These are phyloP conservation scores for Actinopyga echinites DNA, from an alignment of 53 echinoderm and acorn worm species.

Conservation along the genomic window DNA sequence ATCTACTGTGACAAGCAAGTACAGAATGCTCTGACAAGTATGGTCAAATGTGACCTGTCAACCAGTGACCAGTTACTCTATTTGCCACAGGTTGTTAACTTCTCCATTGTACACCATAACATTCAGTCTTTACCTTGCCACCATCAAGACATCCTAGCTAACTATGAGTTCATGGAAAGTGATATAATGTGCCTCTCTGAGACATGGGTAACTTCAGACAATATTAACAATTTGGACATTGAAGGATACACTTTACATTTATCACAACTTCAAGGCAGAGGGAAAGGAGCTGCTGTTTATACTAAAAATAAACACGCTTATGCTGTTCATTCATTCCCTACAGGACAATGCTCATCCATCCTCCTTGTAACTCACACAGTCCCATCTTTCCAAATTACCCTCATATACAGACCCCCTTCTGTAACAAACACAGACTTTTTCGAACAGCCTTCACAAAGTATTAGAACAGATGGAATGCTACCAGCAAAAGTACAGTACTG, in stretches of 20 bases:
- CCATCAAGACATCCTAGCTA: background rate
- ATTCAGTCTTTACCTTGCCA: conserved; percentile 9
- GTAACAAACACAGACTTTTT: too few species aligned
- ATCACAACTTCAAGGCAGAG: background rate
- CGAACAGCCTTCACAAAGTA: too few species aligned
- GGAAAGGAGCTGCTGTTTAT: conserved; percentile 9
- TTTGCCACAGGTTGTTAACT: too few species aligned
- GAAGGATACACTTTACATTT: conserved; percentile 16
- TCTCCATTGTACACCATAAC: conserved; percentile 12
- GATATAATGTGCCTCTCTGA: conserved; percentile 15
- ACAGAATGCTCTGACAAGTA: too few species aligned
- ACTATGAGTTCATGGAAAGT: background rate
- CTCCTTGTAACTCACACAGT: background rate
- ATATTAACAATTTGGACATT: background rate
- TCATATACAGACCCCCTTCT: conserved; percentile 11
- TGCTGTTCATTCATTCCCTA: too few species aligned
- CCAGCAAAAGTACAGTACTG: too few species aligned
- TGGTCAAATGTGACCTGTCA: too few species aligned
- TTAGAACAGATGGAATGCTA: too few species aligned
- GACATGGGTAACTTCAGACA: background rate
- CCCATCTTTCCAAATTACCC: background rate
- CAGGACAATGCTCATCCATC: background rate
- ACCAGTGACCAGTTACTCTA: too few species aligned
- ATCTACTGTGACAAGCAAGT: background rate
- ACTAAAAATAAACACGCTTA: background rate